phyloP scores from a whole-genome alignment of 2,797 vertebrate species.

The Semaprochilodus insignis region DNA sequence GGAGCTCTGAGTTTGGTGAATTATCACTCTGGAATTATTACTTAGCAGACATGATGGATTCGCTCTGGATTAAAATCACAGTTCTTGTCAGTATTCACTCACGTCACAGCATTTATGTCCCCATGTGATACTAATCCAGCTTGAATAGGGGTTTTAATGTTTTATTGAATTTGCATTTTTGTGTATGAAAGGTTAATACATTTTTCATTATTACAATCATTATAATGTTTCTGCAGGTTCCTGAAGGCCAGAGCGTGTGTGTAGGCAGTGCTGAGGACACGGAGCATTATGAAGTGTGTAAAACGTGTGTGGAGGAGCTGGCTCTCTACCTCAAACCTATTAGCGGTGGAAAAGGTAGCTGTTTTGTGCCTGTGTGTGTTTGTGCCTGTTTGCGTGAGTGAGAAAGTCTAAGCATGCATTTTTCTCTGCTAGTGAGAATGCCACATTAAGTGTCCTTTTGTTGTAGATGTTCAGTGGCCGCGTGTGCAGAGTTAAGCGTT shows the following conservation, averaged over 20 bases:
- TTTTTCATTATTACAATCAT: background rate
- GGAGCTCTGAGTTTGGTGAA: too few species aligned
- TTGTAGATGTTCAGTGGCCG: conserved; percentile 10
- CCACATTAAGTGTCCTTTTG: conserved; percentile 1
- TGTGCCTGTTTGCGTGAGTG: background rate
- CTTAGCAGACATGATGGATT: too few species aligned
- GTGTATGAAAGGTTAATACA: too few species aligned
- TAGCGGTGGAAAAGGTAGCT: conserved; percentile 90
- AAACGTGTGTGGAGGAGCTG: conserved; percentile 92
- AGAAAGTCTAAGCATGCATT: background rate
- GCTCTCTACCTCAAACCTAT: conserved; percentile 94
- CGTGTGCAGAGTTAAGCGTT: conserved; percentile 35
- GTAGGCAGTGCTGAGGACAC: conserved; percentile 87
- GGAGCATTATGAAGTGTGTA: conserved; percentile 92
- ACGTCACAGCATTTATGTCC: too few species aligned
- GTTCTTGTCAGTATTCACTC: too few species aligned
- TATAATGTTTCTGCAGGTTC: conserved; percentile 59
- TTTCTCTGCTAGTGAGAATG: background rate
- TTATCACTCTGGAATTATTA: too few species aligned
- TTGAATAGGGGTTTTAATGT: too few species aligned
- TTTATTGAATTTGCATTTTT: too few species aligned
- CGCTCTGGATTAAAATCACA: too few species aligned
- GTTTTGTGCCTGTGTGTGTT: conserved; percentile 10
- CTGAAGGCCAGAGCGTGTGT: conserved; percentile 87
- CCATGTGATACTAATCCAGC: too few species aligned